Evolutionary conservation across 30 jellyfish, hydroid and myxozoan genomes (phyloP).

Genomic region (Cassiopea andromeda): DNA sequence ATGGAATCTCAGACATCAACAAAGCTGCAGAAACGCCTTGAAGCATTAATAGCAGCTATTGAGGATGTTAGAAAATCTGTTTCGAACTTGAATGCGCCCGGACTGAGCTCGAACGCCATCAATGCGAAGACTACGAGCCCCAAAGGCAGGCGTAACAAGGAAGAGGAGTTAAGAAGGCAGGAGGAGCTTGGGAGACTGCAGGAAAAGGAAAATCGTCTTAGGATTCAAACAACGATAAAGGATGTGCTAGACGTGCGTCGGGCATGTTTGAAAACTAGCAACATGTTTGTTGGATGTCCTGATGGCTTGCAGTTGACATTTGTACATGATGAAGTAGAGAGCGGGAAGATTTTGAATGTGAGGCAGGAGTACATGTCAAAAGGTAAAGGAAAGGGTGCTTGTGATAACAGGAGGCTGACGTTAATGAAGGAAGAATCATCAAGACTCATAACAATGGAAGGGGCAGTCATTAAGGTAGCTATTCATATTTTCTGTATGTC

Average conservation of each 20-base stretch:
- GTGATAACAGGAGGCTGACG: conserved; percentile 7
- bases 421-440: conserved; percentile 30
- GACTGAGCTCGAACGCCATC: background rate
- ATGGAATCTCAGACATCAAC: conserved; percentile 8
- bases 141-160: conserved; percentile 71
- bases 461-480: conserved; percentile 79
- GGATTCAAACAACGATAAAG: conserved; percentile 40
- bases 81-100: conserved; percentile 4
- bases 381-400: conserved; percentile 6
- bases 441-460: conserved; percentile 69
- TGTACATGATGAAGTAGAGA: conserved; percentile 45
- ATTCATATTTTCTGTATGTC: background rate
- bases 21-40: background rate
- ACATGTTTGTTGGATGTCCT: conserved; percentile 73
- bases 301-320: conserved; percentile 82
- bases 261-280: conserved; percentile 17
- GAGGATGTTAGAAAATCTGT: background rate
- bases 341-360: conserved; percentile 3
- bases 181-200: conserved; percentile 69
- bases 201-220: conserved; percentile 49
- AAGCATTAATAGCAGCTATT: background rate
- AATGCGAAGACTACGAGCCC: conserved; percentile 63
- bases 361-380: conserved; percentile 42
- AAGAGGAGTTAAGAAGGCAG: conserved; percentile 64
- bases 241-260: conserved; percentile 40